phyloP scores from a whole-genome alignment of 2,888 invertebrate species.

The Dynastes tityus region DNA sequence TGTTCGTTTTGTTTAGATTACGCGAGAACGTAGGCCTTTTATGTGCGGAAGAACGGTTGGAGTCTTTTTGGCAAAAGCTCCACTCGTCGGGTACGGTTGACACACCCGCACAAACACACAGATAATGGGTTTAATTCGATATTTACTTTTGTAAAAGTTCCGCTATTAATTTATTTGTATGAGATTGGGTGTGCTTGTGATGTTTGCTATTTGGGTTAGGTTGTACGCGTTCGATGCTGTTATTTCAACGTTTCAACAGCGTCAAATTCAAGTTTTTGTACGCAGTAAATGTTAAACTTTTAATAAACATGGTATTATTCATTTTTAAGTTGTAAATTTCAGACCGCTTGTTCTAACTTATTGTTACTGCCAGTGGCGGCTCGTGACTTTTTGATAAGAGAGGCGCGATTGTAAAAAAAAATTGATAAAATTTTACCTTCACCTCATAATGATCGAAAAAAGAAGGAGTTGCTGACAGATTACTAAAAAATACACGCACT shows the following conservation, averaged over 20 bases:
- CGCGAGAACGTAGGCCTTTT: conserved; percentile 25
- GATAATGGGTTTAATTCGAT: conserved; percentile 33
- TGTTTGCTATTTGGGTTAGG: background rate
- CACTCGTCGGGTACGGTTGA: conserved; percentile 9
- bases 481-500: too few relatives aligned
- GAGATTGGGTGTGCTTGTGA: conserved; percentile 11
- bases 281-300: too few relatives aligned
- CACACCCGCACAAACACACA: conserved; percentile 3
- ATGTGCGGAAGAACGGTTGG: conserved; percentile 18
- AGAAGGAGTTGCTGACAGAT: too few relatives aligned
- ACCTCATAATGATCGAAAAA: too few relatives aligned
- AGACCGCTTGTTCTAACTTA: too few relatives aligned
- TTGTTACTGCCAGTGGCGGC: too few relatives aligned
- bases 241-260: background rate
- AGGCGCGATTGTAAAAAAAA: too few relatives aligned
- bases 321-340: too few relatives aligned
- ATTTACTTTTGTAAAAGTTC: conserved; percentile 24
- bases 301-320: too few relatives aligned
- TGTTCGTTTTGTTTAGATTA: conserved; percentile 33
- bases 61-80: background rate
- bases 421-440: too few relatives aligned
- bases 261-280: too few relatives aligned
- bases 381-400: too few relatives aligned
- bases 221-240: background rate
- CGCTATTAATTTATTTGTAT: conserved; percentile 33